These are phyloP conservation scores for Megaleporinus macrocephalus DNA, from an alignment of 2,113 vertebrate species.

Conservation along the genomic window DNA sequence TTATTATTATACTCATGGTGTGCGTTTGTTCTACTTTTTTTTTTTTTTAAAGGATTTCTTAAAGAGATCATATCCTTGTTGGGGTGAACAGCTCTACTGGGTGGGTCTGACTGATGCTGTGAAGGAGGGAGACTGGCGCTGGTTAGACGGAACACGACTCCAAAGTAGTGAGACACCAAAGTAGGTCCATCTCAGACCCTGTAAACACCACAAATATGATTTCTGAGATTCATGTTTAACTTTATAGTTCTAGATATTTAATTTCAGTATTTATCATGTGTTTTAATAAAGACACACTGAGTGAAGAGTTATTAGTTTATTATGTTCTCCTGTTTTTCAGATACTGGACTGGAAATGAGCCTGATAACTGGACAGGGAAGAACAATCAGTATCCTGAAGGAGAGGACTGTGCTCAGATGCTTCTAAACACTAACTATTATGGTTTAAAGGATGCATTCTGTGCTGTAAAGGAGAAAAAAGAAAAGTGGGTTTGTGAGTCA, in stretches of 20 bases:
- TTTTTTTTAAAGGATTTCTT: neutral
- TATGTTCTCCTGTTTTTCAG: neutral
- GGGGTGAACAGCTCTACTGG: neutral
- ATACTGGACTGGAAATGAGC: neutral
- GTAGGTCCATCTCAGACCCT: neutral
- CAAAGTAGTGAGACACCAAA: neutral
- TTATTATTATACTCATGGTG: no score
- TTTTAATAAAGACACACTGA: neutral
- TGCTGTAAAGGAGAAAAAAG: neutral
- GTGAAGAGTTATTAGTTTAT: neutral
- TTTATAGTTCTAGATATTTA: neutral
- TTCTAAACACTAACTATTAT: neutral
- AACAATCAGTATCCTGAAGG: neutral
- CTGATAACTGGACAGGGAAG: neutral
- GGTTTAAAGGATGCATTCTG: neutral
- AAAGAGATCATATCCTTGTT: neutral
- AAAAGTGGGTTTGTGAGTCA: neutral
- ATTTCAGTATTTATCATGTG: neutral
- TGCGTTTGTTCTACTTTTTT: no score
- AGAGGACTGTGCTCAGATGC: neutral
- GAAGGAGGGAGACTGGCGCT: conserved; percentile 4
- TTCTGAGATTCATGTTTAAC: neutral
- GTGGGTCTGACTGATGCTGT: conserved; percentile 8
- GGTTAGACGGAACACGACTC: conserved; percentile 2
- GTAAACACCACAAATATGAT: neutral